A percentile compares a stretch with the other conserved stretches of the same genome.
These are phyloP conservation scores for Leucophenga maculata DNA, from an alignment of 2,888 invertebrate genomes.

Conservation along the genomic window DNA sequence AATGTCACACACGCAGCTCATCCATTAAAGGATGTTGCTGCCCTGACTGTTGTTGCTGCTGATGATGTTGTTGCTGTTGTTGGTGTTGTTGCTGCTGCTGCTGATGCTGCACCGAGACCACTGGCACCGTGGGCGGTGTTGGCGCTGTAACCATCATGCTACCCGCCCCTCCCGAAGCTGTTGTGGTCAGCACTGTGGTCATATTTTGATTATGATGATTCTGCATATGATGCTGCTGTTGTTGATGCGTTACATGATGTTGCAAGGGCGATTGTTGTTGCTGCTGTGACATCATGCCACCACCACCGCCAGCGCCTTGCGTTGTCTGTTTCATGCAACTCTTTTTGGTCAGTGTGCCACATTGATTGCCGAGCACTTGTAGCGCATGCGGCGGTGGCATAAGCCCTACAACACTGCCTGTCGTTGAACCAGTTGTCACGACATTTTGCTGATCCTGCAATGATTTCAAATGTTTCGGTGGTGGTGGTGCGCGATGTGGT, in stretches of 20 bases:
- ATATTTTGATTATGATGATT: conserved; percentile 72
- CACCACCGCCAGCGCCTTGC: conserved; percentile 55
- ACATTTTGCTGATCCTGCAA: conserved; percentile 71
- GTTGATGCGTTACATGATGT: conserved; percentile 52
- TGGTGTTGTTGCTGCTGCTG: conserved; percentile 53
- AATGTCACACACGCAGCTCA: conserved; percentile 88
- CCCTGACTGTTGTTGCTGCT: conserved; percentile 67
- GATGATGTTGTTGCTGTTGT: conserved; percentile 55
- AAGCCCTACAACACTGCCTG: conserved; percentile 76
- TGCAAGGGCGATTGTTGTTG: conserved; percentile 49
- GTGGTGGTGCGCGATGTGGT: conserved; percentile 84
- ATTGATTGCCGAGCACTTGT: conserved; percentile 81
- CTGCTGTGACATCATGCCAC: conserved; percentile 54
- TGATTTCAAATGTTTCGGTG: conserved; percentile 78
- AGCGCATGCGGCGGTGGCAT: conserved; percentile 83
- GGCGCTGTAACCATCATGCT: conserved; percentile 81
- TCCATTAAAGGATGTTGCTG: conserved; percentile 79
- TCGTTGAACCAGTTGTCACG: conserved; percentile 67
- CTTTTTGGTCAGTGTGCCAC: conserved; percentile 84
- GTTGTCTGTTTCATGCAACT: conserved; percentile 74
- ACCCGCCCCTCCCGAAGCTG: conserved; percentile 74
- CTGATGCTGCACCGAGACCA: conserved; percentile 25
- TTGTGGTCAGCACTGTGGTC: conserved; percentile 72
- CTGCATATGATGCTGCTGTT: conserved; percentile 72
- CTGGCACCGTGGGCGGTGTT: conserved; percentile 56